Evolutionary conservation across 1,140 invertebrate genomes (phyloP), one percentile per base, ranked within the genome.

Genomic region (Ladona fulva): DNA sequence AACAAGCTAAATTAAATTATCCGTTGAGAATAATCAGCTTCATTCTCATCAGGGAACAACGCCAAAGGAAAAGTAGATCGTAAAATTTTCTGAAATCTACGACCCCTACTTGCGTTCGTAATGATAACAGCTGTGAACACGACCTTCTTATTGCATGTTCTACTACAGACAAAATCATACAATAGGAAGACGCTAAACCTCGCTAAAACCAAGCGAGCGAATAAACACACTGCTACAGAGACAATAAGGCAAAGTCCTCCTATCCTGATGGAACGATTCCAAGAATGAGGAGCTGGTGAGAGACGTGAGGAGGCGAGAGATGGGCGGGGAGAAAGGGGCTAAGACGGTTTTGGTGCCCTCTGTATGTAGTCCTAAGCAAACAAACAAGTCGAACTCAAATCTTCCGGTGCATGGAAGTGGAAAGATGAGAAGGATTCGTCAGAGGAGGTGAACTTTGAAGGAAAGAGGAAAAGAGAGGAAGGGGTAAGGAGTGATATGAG

Each of bases 381-480:
- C 52, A 66, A 66, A 66, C 52, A 66, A 66, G 52, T 66, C 14
- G 52, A 66, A 66, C 52, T 66, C 52, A 66, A 66, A 66, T 66
- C 52, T 66, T 66, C 52, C 52, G 52, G 52, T 12, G 52, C 52
- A 66, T 66, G 52, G 52, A 22, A 66, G 52, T 12, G 52, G 52
- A 66, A 66, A 66, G 52, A 66, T 66, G 52, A 66, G 52, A 66
- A 66, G 52, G 3, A 66, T 66, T 66, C 52, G 52, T 66, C n/a
- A 22, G 52, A 16, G 12, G 52, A 66, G 52, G 52, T 66, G 52
- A 66, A 66, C 52, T 66, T 66, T 22, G 52, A 66, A 22, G 16
- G 52, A 12, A 66, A 66, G 19, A 11, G 12, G 52, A 22, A 16
- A 22, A 12, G 52, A 12, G 52, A 52, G 44, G 52, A 66, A 5